Conservation (phyloP, 2,888 invertebrate species). For the Agrotis exclamationis region DNA sequence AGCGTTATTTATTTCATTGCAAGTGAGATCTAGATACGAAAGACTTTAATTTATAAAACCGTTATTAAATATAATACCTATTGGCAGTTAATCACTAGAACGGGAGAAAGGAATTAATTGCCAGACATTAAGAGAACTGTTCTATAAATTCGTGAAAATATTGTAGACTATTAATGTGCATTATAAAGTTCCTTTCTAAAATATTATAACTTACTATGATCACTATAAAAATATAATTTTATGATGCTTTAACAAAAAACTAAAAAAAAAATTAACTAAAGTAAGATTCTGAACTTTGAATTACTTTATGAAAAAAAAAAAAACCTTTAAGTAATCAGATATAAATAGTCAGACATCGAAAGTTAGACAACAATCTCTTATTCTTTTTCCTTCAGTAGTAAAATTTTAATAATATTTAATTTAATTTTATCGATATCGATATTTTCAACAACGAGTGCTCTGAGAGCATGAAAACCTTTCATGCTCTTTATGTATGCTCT, state of each 20-base stretch:
- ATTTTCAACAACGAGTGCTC: no score
- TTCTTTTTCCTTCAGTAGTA: no score
- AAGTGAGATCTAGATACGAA: no score
- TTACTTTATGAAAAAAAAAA: neutral
- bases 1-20: no score
- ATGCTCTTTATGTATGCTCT: no score
- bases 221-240: neutral
- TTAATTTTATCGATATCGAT: no score
- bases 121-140: neutral
- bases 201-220: neutral
- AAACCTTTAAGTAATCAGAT: neutral
- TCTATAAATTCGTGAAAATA: neutral
- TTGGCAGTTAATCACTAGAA: neutral
- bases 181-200: neutral
- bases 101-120: constrained; percentile 2
- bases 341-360: no score
- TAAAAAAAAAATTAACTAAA: no score
- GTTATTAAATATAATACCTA: neutral
- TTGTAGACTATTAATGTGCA: neutral
- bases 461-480: no score
- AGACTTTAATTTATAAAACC: no score
- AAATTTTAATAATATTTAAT: no score
- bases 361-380: no score
- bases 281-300: neutral
- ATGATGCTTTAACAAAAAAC: neutral